Base-by-base conservation (phyloP, 2,888 invertebrate genomes). In the Apoda limacodes region DNA sequence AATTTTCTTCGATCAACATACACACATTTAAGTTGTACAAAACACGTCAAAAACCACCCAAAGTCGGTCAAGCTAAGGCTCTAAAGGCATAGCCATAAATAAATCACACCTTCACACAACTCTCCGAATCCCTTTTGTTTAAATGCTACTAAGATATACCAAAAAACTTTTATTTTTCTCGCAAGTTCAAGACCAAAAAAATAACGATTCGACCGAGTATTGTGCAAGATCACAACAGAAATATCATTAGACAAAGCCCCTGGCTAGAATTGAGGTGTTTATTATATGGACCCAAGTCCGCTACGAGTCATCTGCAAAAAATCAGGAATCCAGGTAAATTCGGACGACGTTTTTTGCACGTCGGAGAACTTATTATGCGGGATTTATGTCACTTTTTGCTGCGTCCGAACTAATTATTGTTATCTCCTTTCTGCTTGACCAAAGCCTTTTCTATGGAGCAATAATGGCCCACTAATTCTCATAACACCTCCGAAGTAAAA, bases 371-470 rank as follows among this genome's bases (percentile, higher is more conserved):
- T 78, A 80, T 76, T 76, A 78, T 78, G 71, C 68, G 63, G 74
- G 75, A 80, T 80, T 78, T 78, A 78, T 80, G 78, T 75, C 78
- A 75, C 68, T 80, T 80, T 80, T 76, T 78, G 70, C 66, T 52
- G 50, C 55, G 66, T 74, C 67, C 68, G 47, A 72, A 61, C 72
- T 78, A 80, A 80, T 80, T 78, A 76, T 78, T 80, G 75, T 78
- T 80, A 80, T 78, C 80, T 69, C 50, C 61, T 67, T 67, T 67
- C 65, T 64, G 70, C 68, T 71, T 75, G 70, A 76, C 76, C 71
- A 66, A 60, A 51, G 63, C 60, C 48, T 62, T 62, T 64, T 67
- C 69, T 67, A 66, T 63, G 53, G 62, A 62, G 58, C 61, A 68
- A 72, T 80, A 78, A 80, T 75, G 63, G 76, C 48, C 63, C 69